Conservation (phyloP, 2,888 invertebrate species). For the Acleris literana region DNA sequence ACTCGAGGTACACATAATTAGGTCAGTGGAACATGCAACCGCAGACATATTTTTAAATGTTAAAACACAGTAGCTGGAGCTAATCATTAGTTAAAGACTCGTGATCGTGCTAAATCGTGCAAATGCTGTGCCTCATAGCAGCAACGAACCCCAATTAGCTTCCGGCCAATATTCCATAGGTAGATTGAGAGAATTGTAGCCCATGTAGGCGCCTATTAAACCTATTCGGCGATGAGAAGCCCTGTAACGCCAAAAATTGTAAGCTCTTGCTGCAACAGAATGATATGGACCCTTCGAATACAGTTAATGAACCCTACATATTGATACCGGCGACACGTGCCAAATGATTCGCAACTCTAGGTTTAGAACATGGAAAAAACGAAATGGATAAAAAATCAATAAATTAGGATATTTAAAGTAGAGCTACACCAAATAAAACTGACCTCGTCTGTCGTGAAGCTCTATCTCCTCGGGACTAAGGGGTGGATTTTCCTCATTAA, state of each 20-base stretch:
- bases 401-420: no score
- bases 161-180: constrained; percentile 84
- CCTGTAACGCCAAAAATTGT: constrained; percentile 84
- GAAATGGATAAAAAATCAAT: no score
- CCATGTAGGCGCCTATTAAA: constrained; percentile 77
- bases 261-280: constrained; percentile 83
- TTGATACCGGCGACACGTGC: constrained; percentile 4
- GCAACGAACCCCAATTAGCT: constrained; percentile 86
- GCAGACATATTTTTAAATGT: constrained; percentile 29
- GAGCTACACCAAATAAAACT: neutral
- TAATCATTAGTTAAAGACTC: constrained; percentile 23
- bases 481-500: constrained; percentile 91
- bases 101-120: constrained; percentile 49
- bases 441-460: constrained; percentile 88
- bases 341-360: neutral
- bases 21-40: constrained; percentile 38
- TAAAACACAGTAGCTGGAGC: constrained; percentile 32
- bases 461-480: constrained; percentile 86
- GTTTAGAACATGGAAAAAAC: no score
- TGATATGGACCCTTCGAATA: constrained; percentile 69
- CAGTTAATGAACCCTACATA: constrained; percentile 41
- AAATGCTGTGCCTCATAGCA: constrained; percentile 60
- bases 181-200: constrained; percentile 80
- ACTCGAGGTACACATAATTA: constrained; percentile 17
- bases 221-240: constrained; percentile 69